phyloP scores from a whole-genome alignment of 2,797 vertebrate genomes.

The Silurus aristotelis region DNA sequence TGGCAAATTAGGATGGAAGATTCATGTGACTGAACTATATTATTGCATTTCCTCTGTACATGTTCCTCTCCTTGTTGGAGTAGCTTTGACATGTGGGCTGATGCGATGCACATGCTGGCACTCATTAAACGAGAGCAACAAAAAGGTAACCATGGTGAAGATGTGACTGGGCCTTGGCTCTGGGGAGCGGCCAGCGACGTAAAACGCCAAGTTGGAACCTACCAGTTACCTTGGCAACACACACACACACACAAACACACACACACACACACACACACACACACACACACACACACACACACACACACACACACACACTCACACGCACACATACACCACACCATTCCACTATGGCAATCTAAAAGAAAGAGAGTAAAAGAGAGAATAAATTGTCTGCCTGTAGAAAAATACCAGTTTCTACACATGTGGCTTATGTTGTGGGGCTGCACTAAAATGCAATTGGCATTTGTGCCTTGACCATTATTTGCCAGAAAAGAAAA shows the following conservation, averaged over 20 bases:
- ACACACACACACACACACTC: neutral
- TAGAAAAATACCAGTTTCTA: neutral
- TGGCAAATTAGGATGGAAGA: neutral
- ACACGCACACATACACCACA: neutral
- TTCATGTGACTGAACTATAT: slow-evolving; percentile 27
- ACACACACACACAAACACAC: slow-evolving; percentile 11
- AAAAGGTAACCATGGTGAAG: slow-evolving; percentile 58
- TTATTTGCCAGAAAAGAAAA: neutral
- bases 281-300: slow-evolving; percentile 12
- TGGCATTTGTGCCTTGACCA: neutral
- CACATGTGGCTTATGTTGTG: neutral
- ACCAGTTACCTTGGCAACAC: slow-evolving; percentile 56
- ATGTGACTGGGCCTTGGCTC: slow-evolving; percentile 52
- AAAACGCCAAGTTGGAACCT: slow-evolving; percentile 48
- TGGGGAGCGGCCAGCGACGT: slow-evolving; percentile 49
- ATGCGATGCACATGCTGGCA: slow-evolving; percentile 41
- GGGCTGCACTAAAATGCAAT: neutral
- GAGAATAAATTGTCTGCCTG: slow-evolving; percentile 40
- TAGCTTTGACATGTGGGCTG: slow-evolving; percentile 48
- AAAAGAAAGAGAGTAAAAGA: slow-evolving; percentile 35
- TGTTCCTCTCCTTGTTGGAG: slow-evolving; percentile 40
- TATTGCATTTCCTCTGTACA: slow-evolving; percentile 40
- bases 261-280: neutral
- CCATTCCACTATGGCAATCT: slow-evolving; percentile 22
- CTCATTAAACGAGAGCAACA: slow-evolving; percentile 57